These are phyloP conservation scores for Cyaniris semiargus DNA, from an alignment of 2,888 invertebrate species.

Conservation along the genomic window DNA sequence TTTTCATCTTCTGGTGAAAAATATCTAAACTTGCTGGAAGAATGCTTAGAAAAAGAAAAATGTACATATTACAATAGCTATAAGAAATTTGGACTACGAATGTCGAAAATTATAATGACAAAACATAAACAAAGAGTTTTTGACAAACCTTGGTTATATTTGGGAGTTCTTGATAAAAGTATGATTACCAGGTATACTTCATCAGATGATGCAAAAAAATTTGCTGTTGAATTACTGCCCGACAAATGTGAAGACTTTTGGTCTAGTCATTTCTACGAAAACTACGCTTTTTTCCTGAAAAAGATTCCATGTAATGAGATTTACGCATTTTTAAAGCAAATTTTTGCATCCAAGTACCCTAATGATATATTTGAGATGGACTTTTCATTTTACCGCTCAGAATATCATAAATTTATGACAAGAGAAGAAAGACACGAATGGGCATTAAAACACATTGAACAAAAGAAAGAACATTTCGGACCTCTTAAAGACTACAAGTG, in stretches of 20 bases:
- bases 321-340: constrained; percentile 50
- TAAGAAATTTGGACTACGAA: constrained; percentile 47
- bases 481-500: constrained; percentile 51
- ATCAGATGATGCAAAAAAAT: constrained; percentile 51
- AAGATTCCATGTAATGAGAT: constrained; percentile 49
- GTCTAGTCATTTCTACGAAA: constrained; percentile 46
- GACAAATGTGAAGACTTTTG: constrained; percentile 47
- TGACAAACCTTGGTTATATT: constrained; percentile 49
- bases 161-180: constrained; percentile 47
- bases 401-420: constrained; percentile 51
- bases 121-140: constrained; percentile 55
- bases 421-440: constrained; percentile 52
- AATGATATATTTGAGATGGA: constrained; percentile 51
- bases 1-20: constrained; percentile 48
- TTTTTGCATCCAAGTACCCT: constrained; percentile 52
- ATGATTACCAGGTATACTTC: constrained; percentile 47
- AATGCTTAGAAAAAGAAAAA: not conserved
- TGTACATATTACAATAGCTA: not conserved
- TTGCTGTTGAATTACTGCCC: constrained; percentile 49
- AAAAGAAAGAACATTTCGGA: constrained; percentile 49
- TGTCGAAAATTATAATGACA: constrained; percentile 49
- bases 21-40: constrained; percentile 50
- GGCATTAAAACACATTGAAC: constrained; percentile 55
- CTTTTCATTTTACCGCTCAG: constrained; percentile 46
- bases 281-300: constrained; percentile 50